Evolutionary conservation across 2,888 invertebrate genomes (phyloP).

Genomic region (Hyalella azteca): DNA sequence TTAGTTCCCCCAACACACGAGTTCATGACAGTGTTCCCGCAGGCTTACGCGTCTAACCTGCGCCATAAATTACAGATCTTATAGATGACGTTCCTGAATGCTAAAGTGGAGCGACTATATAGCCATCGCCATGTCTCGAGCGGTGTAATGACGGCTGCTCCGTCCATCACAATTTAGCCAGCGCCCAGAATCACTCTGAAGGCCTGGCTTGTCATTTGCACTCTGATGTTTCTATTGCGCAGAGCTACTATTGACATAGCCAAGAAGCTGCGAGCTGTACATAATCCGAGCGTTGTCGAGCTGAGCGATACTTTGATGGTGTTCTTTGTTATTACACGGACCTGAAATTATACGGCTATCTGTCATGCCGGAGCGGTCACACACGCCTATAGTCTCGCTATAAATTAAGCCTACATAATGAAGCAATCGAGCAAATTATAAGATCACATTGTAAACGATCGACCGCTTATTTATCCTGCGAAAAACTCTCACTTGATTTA

Average conservation of each 20-base stretch:
- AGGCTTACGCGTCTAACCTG: too few species aligned
- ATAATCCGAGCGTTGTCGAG: not conserved
- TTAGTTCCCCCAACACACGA: too few species aligned
- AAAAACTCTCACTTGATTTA: not conserved
- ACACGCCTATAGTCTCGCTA: constrained; percentile 17
- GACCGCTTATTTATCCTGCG: not conserved
- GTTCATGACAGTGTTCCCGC: too few species aligned
- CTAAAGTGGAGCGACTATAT: too few species aligned
- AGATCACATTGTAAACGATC: constrained; percentile 9
- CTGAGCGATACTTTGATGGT: not conserved
- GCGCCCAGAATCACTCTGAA: constrained; percentile 2
- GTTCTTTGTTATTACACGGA: constrained; percentile 9
- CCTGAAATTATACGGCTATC: constrained; percentile 10
- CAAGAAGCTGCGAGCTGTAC: not conserved
- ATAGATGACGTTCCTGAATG: too few species aligned
- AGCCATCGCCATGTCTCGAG: too few species aligned
- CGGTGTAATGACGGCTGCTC: too few species aligned
- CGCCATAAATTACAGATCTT: too few species aligned
- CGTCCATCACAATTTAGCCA: constrained; percentile 1
- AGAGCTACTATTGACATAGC: constrained; percentile 15
- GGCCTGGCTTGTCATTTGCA: constrained; percentile 23
- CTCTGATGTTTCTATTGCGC: constrained; percentile 24
- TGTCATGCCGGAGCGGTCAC: constrained; percentile 9
- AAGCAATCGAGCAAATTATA: constrained; percentile 26
- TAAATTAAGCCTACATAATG: constrained; percentile 36